Base-by-base conservation (phyloP, 2,888 invertebrate species). In the Leistus spinibarbis region DNA sequence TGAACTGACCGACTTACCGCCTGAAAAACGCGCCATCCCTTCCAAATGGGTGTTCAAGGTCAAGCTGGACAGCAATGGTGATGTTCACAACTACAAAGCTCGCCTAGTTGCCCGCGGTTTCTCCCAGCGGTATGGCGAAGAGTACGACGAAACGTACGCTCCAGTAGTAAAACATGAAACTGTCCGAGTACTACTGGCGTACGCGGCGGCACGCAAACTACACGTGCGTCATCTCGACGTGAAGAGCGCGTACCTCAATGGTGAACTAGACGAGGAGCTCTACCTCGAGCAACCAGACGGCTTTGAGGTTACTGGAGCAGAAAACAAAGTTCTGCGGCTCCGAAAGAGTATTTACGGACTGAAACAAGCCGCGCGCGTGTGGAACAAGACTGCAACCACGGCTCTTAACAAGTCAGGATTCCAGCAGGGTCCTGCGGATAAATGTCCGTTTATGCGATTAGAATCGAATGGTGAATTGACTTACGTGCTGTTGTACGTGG, bases 31-130 rank as follows among this genome's bases (percentile, higher is more conserved):
- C 16, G 53, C 63, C 24, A 63, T 70, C n/a, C 77, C 76, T n/a
- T 71, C 77, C 40, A 80, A 79, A 77, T 81, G 79, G 79, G 77
- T 79, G 13, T 79, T 70, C 65, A 69, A 72, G 71, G 20, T 60
- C 20, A 81, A 79, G 76, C n/a, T n/a, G n/a, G n/a, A n/a, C n/a
- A 77, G 63, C 16, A 69, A 78, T 76, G 79, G 78, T 19, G 54
- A 65, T 17, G 65, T 79, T 76, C n/a, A 17, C 27, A n/a, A 40
- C 19, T 27, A 56, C 20, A 70, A 70, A 63, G 70, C 70, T 16
- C 69, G 81, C n/a, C 76, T 81, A 10, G 80, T 80, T 7, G 80
- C 79, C 53, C 77, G 78, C 72, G 80, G 80, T 19, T 80, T 76
- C 78, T 77, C 73, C 10, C 81, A 81, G 73, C n/a, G n/a, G n/a